Percentiles rank a stretch among this genome's conserved stretches.
Evolutionary conservation across 2,888 invertebrate genomes (phyloP).

Genomic region (Ophion costatus): DNA sequence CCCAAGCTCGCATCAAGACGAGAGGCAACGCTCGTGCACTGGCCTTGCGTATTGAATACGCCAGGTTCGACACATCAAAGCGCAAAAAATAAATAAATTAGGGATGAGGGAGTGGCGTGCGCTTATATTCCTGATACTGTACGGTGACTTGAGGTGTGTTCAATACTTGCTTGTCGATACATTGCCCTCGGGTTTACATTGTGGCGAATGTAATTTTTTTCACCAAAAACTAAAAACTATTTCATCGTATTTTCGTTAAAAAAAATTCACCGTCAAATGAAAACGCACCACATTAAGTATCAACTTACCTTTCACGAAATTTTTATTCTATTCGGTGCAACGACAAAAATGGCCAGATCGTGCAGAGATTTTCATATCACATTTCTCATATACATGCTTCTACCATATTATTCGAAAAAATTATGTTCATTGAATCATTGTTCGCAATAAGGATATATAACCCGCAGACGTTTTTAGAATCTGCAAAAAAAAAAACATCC

Average conservation of each 20-base stretch:
- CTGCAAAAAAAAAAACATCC: slow-evolving; percentile 44
- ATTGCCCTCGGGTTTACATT: no score
- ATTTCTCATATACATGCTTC: background rate
- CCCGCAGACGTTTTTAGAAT: slow-evolving; percentile 65
- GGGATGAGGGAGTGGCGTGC: background rate
- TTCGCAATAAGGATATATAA: slow-evolving; percentile 63
- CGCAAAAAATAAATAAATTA: background rate
- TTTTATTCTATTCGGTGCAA: background rate
- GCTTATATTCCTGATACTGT: background rate
- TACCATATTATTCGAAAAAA: background rate
- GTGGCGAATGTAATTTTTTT: background rate
- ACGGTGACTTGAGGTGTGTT: background rate
- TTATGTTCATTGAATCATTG: slow-evolving; percentile 37
- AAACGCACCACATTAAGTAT: background rate
- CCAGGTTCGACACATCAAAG: background rate
- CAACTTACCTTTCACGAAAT: background rate
- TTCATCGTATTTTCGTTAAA: no score
- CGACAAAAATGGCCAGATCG: background rate
- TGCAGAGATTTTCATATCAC: background rate
- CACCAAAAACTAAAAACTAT: no score
- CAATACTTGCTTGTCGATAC: no score
- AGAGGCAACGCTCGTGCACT: no score
- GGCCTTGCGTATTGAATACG: background rate
- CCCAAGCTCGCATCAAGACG: no score
- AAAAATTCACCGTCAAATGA: background rate